A percentile compares a stretch with the other conserved stretches of the same genome.
Evolutionary conservation across 2,888 invertebrate species (phyloP).

Genomic region (Pimpla rufipes): DNA sequence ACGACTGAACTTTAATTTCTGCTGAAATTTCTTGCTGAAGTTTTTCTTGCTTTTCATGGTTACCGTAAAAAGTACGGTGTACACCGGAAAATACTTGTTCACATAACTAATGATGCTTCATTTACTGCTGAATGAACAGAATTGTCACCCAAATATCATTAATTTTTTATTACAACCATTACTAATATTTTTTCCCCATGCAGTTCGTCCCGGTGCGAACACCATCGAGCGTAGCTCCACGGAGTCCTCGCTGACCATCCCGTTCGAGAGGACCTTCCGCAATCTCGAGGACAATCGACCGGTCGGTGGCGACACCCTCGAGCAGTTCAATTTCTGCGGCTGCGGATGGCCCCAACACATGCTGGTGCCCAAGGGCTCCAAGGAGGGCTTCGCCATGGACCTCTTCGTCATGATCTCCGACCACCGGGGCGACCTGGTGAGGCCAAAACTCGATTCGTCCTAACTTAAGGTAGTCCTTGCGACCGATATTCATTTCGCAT

Average conservation of each 20-base stretch:
- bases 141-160: too few relatives aligned
- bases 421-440: conserved; percentile 89
- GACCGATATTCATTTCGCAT: too few relatives aligned
- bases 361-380: conserved; percentile 91
- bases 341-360: conserved; percentile 96
- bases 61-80: too few relatives aligned
- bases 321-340: conserved; percentile 93
- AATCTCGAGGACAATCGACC: conserved; percentile 89
- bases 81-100: too few relatives aligned
- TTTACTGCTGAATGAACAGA: too few relatives aligned
- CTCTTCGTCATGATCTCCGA: conserved; percentile 93
- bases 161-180: conserved; percentile 18
- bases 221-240: conserved; percentile 89
- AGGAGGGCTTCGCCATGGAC: conserved; percentile 89
- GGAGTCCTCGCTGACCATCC: conserved; percentile 93
- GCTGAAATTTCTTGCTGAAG: too few relatives aligned
- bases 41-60: too few relatives aligned
- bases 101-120: too few relatives aligned
- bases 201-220: conserved; percentile 90
- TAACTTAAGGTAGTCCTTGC: too few relatives aligned
- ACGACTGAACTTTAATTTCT: too few relatives aligned
- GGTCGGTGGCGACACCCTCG: conserved; percentile 86
- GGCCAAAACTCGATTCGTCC: conserved; percentile 65
- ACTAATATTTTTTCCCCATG: conserved; percentile 5
- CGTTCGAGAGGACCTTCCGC: conserved; percentile 93